These are phyloP conservation scores for Muscina levida DNA, from an alignment of 2,888 invertebrate species.

Conservation along the genomic window DNA sequence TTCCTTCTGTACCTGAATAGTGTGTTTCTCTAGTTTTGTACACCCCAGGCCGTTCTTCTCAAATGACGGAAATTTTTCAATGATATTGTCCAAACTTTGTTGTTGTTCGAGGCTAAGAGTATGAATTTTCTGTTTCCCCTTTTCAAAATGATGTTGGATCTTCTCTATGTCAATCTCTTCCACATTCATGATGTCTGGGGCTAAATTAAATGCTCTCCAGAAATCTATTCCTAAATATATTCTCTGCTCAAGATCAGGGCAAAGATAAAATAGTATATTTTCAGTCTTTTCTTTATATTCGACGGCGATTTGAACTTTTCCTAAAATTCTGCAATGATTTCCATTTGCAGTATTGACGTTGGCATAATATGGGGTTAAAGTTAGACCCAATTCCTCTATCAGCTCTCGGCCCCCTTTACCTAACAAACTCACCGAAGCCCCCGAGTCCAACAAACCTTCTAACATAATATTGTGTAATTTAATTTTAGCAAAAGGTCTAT, in stretches of 20 bases:
- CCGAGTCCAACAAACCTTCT: neutral
- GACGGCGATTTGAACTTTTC: neutral
- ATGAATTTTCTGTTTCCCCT: neutral
- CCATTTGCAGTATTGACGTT: neutral
- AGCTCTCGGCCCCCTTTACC: neutral
- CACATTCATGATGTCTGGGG: neutral
- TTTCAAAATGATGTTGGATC: neutral
- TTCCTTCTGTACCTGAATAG: conserved; percentile 2
- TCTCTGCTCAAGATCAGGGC: conserved; percentile 22
- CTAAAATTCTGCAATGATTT: neutral
- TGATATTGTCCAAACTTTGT: neutral
- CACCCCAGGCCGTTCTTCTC: conserved; percentile 10
- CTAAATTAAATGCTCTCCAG: neutral
- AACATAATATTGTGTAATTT: neutral
- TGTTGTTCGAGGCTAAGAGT: neutral
- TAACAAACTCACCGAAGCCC: neutral
- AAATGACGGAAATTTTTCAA: neutral
- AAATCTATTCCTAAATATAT: conserved; percentile 23
- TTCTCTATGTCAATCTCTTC: neutral
- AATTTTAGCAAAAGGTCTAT: neutral
- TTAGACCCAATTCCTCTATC: neutral
- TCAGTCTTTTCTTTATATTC: neutral
- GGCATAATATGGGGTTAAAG: neutral
- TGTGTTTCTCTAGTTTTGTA: conserved; percentile 8
- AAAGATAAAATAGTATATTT: neutral